phyloP scores from a whole-genome alignment of 2,113 vertebrate genomes.

The Bufo gargarizans region DNA sequence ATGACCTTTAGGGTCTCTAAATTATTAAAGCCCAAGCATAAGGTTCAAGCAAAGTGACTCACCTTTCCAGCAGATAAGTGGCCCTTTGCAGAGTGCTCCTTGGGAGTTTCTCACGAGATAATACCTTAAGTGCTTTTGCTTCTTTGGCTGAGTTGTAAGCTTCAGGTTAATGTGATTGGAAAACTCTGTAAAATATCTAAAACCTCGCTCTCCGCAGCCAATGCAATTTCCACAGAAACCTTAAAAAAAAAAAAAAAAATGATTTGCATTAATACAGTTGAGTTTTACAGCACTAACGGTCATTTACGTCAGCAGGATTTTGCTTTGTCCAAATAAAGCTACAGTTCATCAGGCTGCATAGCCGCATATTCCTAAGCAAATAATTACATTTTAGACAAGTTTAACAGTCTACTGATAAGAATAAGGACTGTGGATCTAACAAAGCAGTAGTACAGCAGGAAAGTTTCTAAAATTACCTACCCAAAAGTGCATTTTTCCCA shows the following conservation, averaged over 20 bases:
- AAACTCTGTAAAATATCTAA: constrained; percentile 98
- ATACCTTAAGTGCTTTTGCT: constrained; percentile 99
- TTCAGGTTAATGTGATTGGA: constrained; percentile 99
- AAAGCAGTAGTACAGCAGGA: background rate
- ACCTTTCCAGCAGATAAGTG: constrained; percentile 99
- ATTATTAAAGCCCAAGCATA: background rate
- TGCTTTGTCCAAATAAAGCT: background rate
- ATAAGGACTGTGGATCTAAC: background rate
- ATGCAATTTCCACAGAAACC: constrained; percentile 98
- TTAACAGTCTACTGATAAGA: background rate
- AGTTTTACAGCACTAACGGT: background rate
- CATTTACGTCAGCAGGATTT: background rate
- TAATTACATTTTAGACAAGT: background rate
- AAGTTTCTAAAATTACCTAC: constrained; percentile 68
- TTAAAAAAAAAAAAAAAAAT: constrained; percentile 62
- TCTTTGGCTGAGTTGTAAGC: constrained; percentile 98
- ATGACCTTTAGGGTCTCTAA: background rate
- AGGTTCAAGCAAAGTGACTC: constrained; percentile 32
- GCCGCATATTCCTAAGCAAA: background rate
- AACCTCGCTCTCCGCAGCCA: constrained; percentile 97
- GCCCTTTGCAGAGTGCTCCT: constrained; percentile 93
- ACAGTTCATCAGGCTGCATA: background rate
- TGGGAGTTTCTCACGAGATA: constrained; percentile 95
- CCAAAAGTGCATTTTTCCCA: constrained; percentile 99
- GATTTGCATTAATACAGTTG: background rate